Evolutionary conservation across 2,888 invertebrate species (phyloP), one percentile per base, ranked within the genome.

Genomic region (Uropetala carovei): DNA sequence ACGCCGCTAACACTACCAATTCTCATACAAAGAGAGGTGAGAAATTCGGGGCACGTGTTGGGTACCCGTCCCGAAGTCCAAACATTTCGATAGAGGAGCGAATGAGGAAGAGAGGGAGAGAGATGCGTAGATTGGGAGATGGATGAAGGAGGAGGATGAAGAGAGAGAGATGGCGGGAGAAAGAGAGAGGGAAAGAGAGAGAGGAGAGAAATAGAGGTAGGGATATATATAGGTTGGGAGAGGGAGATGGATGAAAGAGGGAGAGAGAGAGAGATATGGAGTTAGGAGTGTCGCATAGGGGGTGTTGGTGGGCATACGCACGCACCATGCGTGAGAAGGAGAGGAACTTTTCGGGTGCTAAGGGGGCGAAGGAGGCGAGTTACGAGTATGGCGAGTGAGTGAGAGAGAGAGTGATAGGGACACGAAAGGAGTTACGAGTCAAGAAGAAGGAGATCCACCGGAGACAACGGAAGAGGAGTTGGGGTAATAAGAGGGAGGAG

Each of bases 41-140:
- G 68, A 43, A 64, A 89, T 89, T 89, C 89, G 64, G 4, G 89
- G 89, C 89, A 89, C 89, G 89, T 89, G 89, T 68, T 64, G 43
- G 43, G 43, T 43, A 43, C 30, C 64, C 60, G 43, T 43, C 30
- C 30, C 30, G 7, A 64, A 64, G 89, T 89, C n/a, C 89, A 89
- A 89, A 89, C 89, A 64, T 89, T 43, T 89, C 89, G 43, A 89
- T 64, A 10, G 89, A 89, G 30, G 0, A 60, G 30, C 11, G 27
- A 57, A 14, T 16, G 83, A 30, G 86, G 22, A n/a, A 27, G 27
- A 14, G 64, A 64, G 7, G 7, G 8, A 16, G n/a, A 68, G 10
- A 68, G 68, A 68, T 27, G 64, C 0, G 16, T 59, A 30, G 59
- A 85, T 7, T n/a, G 58, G 75, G 22, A 75, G 86, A 59, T 22